These are phyloP conservation scores for Cavia porcellus DNA, from an alignment of 2,113 vertebrate genomes.

Conservation along the genomic window DNA sequence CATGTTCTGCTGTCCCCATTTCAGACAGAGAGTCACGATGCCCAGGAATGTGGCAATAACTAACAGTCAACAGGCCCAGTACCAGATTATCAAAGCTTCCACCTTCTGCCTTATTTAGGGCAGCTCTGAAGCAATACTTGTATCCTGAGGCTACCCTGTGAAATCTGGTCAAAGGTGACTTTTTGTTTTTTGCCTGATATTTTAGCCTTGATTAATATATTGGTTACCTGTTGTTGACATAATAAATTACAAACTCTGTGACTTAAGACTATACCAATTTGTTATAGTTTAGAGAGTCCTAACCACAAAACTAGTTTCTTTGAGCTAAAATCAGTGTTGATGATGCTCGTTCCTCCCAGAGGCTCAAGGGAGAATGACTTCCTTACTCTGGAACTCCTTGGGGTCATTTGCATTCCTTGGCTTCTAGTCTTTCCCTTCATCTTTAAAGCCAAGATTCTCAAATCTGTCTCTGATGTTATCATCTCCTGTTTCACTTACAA, in stretches of 20 bases:
- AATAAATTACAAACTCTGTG: not conserved
- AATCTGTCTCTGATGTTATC: not conserved
- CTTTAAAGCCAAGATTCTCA: not conserved
- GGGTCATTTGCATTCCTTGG: not conserved
- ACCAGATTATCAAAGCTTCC: not conserved
- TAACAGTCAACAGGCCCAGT: not conserved
- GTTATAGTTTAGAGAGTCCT: not conserved
- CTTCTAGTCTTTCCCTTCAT: not conserved
- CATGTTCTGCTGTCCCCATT: not conserved
- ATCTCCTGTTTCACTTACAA: not conserved
- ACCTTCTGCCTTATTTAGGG: accelerated
- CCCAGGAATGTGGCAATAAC: not conserved
- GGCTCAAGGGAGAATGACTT: not conserved
- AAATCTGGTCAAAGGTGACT: not conserved
- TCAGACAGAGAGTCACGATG: not conserved
- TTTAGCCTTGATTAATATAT: not conserved
- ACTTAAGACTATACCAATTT: not conserved
- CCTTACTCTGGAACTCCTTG: not conserved
- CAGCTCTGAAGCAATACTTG: not conserved
- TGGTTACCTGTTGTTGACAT: not conserved
- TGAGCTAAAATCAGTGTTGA: not conserved
- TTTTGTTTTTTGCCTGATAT: not conserved
- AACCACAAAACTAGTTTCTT: not conserved
- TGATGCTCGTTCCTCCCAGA: not conserved
- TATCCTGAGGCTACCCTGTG: accelerated